Conservation (phyloP, 2,113 vertebrate species). For the Ascaphus truei region DNA sequence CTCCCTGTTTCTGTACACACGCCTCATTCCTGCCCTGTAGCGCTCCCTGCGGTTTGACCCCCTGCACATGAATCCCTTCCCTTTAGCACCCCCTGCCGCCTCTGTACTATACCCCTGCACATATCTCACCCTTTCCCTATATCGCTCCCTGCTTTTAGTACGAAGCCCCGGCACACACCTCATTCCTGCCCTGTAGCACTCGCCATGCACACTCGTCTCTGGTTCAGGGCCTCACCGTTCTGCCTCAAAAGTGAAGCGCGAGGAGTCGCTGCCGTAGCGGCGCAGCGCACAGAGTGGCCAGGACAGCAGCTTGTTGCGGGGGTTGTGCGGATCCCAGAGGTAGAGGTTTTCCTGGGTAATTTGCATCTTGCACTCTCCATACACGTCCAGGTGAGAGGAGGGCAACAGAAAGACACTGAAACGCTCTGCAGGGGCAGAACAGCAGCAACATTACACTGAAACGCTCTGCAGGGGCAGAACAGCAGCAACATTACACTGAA, state of each 20-base stretch:
- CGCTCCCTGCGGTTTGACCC: no score
- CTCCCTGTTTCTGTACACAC: no score
- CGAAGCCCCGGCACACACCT: no score
- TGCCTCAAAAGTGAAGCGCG: constrained; percentile 91
- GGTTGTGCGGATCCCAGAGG: constrained; percentile 94
- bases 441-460: constrained; percentile 87
- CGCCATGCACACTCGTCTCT: no score
- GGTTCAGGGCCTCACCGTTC: constrained; percentile 71
- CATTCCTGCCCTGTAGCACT: no score
- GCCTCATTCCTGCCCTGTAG: no score
- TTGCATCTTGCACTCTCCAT: constrained; percentile 94
- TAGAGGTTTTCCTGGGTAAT: constrained; percentile 96
- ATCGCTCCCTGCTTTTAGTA: no score
- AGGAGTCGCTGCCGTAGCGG: constrained; percentile 86
- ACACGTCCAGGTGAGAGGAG: constrained; percentile 89
- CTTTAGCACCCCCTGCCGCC: no score
- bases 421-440: constrained; percentile 66
- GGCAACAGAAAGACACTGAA: constrained; percentile 92
- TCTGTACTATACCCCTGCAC: no score
- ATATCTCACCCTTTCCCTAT: no score
- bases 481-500: constrained; percentile 87
- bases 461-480: constrained; percentile 66
- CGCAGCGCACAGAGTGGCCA: constrained; percentile 93
- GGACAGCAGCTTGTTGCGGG: constrained; percentile 85
- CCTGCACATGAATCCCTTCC: no score